phyloP scores from a whole-genome alignment of 2,888 invertebrate species.

The Microplitis manilae region DNA sequence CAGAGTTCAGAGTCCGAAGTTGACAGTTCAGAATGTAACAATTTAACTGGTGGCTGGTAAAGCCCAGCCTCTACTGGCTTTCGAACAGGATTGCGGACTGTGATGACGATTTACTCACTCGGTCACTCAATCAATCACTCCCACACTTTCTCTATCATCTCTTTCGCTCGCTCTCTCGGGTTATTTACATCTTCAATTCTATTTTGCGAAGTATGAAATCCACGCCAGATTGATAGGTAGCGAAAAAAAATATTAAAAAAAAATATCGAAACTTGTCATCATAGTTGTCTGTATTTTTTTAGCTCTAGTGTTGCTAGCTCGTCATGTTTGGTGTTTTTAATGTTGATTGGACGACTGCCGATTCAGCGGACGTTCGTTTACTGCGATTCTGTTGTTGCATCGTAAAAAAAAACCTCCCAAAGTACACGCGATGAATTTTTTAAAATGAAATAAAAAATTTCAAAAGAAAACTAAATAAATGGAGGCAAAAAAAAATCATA shows the following conservation, averaged over 20 bases:
- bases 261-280: slow-evolving; percentile 11
- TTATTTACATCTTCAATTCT: slow-evolving; percentile 40
- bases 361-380: slow-evolving; percentile 68
- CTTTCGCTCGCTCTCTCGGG: slow-evolving; percentile 1
- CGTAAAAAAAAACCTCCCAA: slow-evolving; percentile 26
- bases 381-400: slow-evolving; percentile 59
- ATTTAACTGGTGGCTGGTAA: neutral
- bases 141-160: neutral
- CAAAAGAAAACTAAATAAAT: slow-evolving; percentile 15
- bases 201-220: slow-evolving; percentile 7
- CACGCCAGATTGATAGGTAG: slow-evolving; percentile 27
- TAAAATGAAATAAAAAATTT: slow-evolving; percentile 10
- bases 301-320: slow-evolving; percentile 59
- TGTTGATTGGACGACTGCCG: slow-evolving; percentile 70
- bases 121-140: too few species aligned
- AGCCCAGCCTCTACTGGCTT: neutral
- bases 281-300: slow-evolving; percentile 56
- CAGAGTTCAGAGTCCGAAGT: too few species aligned
- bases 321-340: slow-evolving; percentile 65
- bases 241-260: slow-evolving; percentile 4
- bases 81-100: neutral
- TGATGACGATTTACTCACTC: too few species aligned
- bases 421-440: slow-evolving; percentile 35
- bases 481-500: slow-evolving; percentile 14
- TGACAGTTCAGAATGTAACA: too few species aligned